Evolutionary conservation across 2,888 invertebrate genomes (phyloP).

Genomic region (Cataglyphis rosenhaueri): DNA sequence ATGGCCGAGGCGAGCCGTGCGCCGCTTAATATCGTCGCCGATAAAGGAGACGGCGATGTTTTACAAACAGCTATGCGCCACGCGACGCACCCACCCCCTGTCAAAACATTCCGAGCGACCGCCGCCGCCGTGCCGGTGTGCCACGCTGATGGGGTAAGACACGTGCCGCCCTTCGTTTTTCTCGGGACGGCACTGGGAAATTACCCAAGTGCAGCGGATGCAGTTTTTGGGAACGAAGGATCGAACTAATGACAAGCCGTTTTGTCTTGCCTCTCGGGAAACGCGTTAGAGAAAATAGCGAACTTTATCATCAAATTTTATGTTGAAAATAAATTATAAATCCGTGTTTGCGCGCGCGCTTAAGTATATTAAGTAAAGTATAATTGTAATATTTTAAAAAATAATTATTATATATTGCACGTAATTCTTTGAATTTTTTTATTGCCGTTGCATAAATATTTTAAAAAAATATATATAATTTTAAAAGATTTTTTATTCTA

Average conservation of each 20-base stretch:
- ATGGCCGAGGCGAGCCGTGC: slow-evolving; percentile 69
- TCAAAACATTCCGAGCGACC: slow-evolving; percentile 82
- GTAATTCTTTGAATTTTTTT: background rate
- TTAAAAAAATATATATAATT: background rate
- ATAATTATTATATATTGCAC: background rate
- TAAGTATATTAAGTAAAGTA: too few species aligned
- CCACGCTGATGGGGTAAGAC: slow-evolving; percentile 58
- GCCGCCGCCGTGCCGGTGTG: slow-evolving; percentile 29
- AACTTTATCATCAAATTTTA: background rate
- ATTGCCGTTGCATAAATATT: background rate
- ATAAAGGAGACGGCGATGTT: slow-evolving; percentile 84
- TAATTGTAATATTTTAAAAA: background rate
- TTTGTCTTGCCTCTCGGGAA: background rate
- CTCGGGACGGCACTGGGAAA: slow-evolving; percentile 41
- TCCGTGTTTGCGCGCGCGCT: background rate
- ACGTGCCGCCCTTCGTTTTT: slow-evolving; percentile 29
- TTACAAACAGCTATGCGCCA: slow-evolving; percentile 84
- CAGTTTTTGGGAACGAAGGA: slow-evolving; percentile 3
- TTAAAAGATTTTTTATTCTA: background rate
- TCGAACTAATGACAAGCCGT: background rate
- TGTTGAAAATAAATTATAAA: background rate
- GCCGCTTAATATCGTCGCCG: slow-evolving; percentile 82
- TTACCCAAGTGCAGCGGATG: slow-evolving; percentile 33
- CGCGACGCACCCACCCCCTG: slow-evolving; percentile 81
- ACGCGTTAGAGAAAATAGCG: background rate